Percentiles rank a stretch among this genome's conserved stretches.
phyloP scores from a whole-genome alignment of 2,888 invertebrate genomes.

The Artemia sinica region DNA sequence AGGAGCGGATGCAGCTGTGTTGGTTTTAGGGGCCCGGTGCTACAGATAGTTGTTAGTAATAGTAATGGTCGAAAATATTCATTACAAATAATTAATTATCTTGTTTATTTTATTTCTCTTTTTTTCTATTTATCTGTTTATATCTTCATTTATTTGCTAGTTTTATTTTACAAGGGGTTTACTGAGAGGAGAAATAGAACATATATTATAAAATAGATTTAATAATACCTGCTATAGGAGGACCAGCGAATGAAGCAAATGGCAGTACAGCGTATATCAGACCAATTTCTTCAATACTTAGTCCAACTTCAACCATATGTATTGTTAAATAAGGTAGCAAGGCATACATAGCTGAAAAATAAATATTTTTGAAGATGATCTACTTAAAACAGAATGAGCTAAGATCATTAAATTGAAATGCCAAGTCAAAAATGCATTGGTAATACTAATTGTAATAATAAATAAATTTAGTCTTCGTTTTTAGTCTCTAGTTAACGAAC shows the following conservation, averaged over 20 bases:
- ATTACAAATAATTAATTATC: too few relatives aligned
- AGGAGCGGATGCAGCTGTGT: too few relatives aligned
- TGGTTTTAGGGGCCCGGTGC: too few relatives aligned
- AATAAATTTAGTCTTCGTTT: background rate
- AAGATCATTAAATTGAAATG: background rate
- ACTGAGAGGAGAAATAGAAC: too few relatives aligned
- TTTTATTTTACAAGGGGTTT: too few relatives aligned
- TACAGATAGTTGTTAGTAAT: too few relatives aligned
- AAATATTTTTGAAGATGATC: constrained; percentile 17
- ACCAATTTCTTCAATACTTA: constrained; percentile 68
- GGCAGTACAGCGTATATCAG: constrained; percentile 70
- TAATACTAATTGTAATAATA: background rate
- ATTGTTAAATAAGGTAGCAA: constrained; percentile 69
- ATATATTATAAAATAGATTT: background rate
- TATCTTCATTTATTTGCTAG: too few relatives aligned
- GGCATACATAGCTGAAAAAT: constrained; percentile 53
- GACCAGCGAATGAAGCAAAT: constrained; percentile 65
- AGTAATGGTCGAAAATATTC: too few relatives aligned
- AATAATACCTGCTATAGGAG: constrained; percentile 52
- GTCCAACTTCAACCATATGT: constrained; percentile 74
- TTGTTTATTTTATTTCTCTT: too few relatives aligned
- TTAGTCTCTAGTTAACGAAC: background rate
- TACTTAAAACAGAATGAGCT: background rate
- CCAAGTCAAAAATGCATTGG: constrained; percentile 16
- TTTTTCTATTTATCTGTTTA: too few relatives aligned